phyloP scores from a whole-genome alignment of 2,797 vertebrate genomes.

The Myoxocephalus aenaeus region DNA sequence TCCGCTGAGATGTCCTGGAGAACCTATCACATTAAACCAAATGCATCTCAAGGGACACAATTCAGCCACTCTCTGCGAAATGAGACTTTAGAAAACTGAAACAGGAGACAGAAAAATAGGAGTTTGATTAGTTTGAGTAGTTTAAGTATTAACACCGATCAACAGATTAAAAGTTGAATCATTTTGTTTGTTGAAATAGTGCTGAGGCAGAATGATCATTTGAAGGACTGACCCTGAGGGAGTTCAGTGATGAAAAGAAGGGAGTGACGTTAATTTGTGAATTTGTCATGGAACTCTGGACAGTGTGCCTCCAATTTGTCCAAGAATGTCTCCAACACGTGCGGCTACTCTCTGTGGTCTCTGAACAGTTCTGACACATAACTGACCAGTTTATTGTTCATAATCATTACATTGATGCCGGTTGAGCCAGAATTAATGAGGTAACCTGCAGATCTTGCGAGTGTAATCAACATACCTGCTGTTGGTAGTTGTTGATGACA shows the following conservation, averaged over 20 bases:
- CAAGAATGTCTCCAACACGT: conserved; percentile 8
- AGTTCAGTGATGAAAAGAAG: neutral
- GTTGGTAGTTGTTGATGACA: conserved; percentile 2
- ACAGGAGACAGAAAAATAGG: neutral
- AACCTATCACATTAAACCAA: conserved; percentile 13
- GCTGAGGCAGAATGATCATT: neutral
- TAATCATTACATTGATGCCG: neutral
- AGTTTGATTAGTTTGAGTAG: neutral
- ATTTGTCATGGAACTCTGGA: conserved; percentile 9
- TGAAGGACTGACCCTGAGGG: neutral
- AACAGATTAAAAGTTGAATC: neutral
- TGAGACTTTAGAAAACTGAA: neutral
- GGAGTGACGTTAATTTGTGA: neutral
- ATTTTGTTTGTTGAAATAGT: neutral
- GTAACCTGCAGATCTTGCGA: neutral
- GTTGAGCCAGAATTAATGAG: neutral
- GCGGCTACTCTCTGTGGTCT: neutral
- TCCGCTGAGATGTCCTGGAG: conserved; percentile 13
- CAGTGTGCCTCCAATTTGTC: conserved; percentile 15
- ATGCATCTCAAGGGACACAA: conserved; percentile 17
- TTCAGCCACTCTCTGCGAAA: neutral
- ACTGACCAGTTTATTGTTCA: neutral
- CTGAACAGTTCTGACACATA: neutral
- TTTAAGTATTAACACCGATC: neutral
- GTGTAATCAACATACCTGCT: conserved; percentile 5